Conservation (phyloP, 2,888 invertebrate genomes). For the Adelphocoris suturalis region DNA sequence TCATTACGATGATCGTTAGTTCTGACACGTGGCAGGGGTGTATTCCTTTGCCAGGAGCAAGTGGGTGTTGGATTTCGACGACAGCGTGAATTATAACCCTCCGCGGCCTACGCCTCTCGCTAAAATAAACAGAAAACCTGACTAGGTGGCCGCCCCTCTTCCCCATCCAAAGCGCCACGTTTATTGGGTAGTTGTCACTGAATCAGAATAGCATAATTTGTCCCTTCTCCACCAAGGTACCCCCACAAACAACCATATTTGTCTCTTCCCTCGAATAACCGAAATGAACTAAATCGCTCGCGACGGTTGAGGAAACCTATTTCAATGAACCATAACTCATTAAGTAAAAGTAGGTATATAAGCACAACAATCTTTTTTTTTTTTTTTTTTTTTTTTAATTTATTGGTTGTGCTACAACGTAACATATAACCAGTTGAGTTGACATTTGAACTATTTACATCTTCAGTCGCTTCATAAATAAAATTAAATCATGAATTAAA, state of each 20-base stretch:
- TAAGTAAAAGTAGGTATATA: too few species aligned
- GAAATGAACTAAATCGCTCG: too few species aligned
- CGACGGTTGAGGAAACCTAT: too few species aligned
- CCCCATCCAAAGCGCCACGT: neutral
- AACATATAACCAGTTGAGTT: too few species aligned
- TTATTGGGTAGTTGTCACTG: neutral
- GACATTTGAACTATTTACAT: too few species aligned
- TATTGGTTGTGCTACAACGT: too few species aligned
- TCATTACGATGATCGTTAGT: slow-evolving; percentile 14
- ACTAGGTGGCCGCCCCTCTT: neutral
- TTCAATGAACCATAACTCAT: too few species aligned
- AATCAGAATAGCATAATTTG: neutral
- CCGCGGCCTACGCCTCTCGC: neutral
- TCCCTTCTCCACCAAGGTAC: neutral
- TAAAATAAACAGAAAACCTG: slow-evolving; percentile 18
- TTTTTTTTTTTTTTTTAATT: too few species aligned
- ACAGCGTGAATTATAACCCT: slow-evolving; percentile 10
- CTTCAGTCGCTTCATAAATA: too few species aligned
- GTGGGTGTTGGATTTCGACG: slow-evolving; percentile 29
- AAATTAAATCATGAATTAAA: too few species aligned
- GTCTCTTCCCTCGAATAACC: neutral
- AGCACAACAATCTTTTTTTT: too few species aligned
- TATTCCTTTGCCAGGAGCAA: neutral
- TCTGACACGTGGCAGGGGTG: slow-evolving; percentile 1
- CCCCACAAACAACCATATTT: neutral